Conservation (phyloP, 2,113 vertebrate species). For the Erythrolamprus reginae region DNA sequence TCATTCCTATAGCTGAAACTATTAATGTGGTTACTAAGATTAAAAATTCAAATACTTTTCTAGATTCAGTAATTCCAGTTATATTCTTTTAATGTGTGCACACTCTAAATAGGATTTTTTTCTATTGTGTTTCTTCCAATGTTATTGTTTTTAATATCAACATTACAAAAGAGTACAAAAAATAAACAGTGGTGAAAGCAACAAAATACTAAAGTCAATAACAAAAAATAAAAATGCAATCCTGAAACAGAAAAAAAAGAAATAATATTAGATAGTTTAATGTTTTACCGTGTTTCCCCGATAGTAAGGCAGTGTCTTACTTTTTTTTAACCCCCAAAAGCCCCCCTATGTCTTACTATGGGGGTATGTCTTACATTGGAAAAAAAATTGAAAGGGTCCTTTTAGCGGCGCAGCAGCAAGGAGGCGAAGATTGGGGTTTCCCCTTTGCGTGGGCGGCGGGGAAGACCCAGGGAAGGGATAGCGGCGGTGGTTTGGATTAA, state of each 20-base stretch:
- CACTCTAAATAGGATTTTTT: background rate
- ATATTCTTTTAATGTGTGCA: constrained; percentile 17
- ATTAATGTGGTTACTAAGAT: background rate
- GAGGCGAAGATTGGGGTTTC: too few species aligned
- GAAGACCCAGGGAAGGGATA: too few species aligned
- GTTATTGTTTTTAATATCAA: background rate
- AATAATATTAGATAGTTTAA: background rate
- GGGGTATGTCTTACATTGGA: too few species aligned
- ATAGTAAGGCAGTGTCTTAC: too few species aligned
- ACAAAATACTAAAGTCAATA: background rate
- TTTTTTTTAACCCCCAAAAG: too few species aligned
- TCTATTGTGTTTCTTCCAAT: background rate
- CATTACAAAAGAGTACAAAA: background rate
- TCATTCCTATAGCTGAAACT: background rate
- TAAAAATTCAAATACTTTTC: background rate
- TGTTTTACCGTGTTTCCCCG: too few species aligned
- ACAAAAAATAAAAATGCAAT: background rate
- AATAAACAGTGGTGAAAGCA: background rate
- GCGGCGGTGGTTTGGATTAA: too few species aligned
- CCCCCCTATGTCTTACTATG: too few species aligned
- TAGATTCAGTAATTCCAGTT: background rate
- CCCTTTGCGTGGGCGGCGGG: too few species aligned
- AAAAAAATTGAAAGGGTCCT: too few species aligned
- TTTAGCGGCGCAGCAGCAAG: too few species aligned
- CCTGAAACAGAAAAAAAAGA: background rate